phyloP scores from a whole-genome alignment of 2,888 invertebrate genomes.

The Strigamia maritima region DNA sequence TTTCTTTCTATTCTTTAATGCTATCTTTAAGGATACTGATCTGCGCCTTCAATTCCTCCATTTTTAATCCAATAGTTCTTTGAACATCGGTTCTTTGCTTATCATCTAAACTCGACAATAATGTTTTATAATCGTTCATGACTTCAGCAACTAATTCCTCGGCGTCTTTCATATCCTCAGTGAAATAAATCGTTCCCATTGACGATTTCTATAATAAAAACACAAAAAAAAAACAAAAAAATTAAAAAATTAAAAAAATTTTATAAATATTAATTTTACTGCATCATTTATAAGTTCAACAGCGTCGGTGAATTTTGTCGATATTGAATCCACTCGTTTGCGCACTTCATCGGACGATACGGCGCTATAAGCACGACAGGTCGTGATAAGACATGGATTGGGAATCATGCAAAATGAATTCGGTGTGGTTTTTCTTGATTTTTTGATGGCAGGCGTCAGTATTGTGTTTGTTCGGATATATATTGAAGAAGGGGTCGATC shows the following conservation, averaged over 20 bases:
- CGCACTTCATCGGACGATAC: slow-evolving; percentile 39
- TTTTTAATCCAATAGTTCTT: slow-evolving; percentile 47
- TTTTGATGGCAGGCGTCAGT: too few relatives aligned
- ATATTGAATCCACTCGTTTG: slow-evolving; percentile 42
- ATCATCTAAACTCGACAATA: slow-evolving; percentile 46
- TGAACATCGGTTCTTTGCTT: slow-evolving; percentile 46
- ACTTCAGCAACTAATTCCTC: slow-evolving; percentile 47
- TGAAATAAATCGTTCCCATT: slow-evolving; percentile 49
- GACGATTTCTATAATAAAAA: slow-evolving; percentile 45
- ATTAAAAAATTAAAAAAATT: background rate
- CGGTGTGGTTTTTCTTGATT: too few relatives aligned
- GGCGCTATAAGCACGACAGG: too few relatives aligned
- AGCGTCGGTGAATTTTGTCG: slow-evolving; percentile 44
- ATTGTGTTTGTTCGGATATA: too few relatives aligned
- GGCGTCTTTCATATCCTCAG: slow-evolving; percentile 50
- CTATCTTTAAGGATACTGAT: slow-evolving; percentile 46
- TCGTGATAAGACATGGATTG: too few relatives aligned
- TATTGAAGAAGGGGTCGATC: too few relatives aligned
- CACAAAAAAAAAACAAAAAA: slow-evolving; percentile 33
- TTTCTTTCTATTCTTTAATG: slow-evolving; percentile 3
- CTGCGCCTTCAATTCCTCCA: slow-evolving; percentile 49
- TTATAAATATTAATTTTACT: slow-evolving; percentile 36
- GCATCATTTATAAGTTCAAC: slow-evolving; percentile 44
- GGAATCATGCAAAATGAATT: too few relatives aligned
- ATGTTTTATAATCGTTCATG: slow-evolving; percentile 46